These are phyloP conservation scores for Xanthia togata DNA, from an alignment of 2,888 invertebrate genomes.

Conservation along the genomic window DNA sequence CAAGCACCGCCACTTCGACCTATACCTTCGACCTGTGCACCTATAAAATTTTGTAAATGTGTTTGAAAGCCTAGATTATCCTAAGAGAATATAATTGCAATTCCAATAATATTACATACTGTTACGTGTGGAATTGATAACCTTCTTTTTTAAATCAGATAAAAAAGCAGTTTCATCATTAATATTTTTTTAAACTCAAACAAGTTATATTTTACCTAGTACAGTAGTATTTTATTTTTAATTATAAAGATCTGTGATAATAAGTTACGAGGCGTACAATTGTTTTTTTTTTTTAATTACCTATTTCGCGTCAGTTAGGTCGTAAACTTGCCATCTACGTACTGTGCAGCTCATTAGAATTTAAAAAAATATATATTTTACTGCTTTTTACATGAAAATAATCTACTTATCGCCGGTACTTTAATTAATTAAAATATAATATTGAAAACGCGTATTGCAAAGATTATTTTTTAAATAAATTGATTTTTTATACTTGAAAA, in stretches of 20 bases:
- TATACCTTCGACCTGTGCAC: no score
- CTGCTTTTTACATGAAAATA: neutral
- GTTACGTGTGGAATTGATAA: no score
- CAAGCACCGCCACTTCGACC: no score
- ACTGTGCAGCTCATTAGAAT: neutral
- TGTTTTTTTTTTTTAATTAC: neutral
- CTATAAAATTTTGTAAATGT: no score
- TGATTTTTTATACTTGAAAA: slow-evolving; percentile 15
- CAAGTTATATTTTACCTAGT: no score
- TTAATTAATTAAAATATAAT: neutral
- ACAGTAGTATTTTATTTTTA: no score
- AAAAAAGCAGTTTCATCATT: no score
- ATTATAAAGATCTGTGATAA: neutral
- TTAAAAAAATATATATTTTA: neutral
- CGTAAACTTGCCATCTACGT: neutral
- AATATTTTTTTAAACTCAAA: no score
- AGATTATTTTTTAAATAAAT: slow-evolving; percentile 15
- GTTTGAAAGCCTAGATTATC: no score
- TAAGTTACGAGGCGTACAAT: neutral
- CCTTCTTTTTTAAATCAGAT: no score
- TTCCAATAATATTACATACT: no score
- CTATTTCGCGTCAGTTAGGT: neutral
- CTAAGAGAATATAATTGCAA: no score
- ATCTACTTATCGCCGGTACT: neutral
- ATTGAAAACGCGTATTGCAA: neutral